phyloP scores from a whole-genome alignment of 1,140 invertebrate species.

The Drosophila sproati region DNA sequence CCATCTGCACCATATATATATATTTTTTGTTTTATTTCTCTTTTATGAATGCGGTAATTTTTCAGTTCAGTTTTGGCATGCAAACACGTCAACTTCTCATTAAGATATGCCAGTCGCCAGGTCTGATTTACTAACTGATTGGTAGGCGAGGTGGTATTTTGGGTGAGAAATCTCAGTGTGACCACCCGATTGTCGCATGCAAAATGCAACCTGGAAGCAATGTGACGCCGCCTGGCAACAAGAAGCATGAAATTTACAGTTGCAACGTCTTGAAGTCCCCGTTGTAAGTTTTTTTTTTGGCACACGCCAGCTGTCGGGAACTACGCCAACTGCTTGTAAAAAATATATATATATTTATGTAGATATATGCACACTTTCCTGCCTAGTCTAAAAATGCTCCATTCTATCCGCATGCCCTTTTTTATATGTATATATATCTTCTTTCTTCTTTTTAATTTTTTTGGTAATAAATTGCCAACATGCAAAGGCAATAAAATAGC shows the following conservation, averaged over 20 bases:
- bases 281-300: slow-evolving; percentile 31
- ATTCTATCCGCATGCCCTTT: slow-evolving; percentile 6
- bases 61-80: slow-evolving; percentile 47
- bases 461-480: slow-evolving; percentile 73
- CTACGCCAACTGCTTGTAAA: slow-evolving; percentile 31
- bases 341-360: too few relatives aligned
- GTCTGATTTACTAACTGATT: slow-evolving; percentile 35
- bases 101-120: slow-evolving; percentile 63
- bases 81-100: slow-evolving; percentile 78
- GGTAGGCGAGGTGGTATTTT: not conserved
- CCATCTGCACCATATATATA: slow-evolving; percentile 41
- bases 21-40: not conserved
- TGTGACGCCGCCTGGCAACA: slow-evolving; percentile 20
- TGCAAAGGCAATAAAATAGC: slow-evolving; percentile 80
- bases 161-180: slow-evolving; percentile 45
- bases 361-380: slow-evolving; percentile 13
- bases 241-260: slow-evolving; percentile 12
- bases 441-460: slow-evolving; percentile 27
- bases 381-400: slow-evolving; percentile 11
- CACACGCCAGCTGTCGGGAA: slow-evolving; percentile 74
- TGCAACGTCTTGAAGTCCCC: slow-evolving; percentile 34
- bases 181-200: slow-evolving; percentile 61
- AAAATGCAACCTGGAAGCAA: slow-evolving; percentile 45
- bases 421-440: slow-evolving; percentile 11
- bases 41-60: slow-evolving; percentile 51